Evolutionary conservation across 1,140 invertebrate genomes (phyloP), one percentile per base, ranked within the genome.

Genomic region (Pomacea maculata): DNA sequence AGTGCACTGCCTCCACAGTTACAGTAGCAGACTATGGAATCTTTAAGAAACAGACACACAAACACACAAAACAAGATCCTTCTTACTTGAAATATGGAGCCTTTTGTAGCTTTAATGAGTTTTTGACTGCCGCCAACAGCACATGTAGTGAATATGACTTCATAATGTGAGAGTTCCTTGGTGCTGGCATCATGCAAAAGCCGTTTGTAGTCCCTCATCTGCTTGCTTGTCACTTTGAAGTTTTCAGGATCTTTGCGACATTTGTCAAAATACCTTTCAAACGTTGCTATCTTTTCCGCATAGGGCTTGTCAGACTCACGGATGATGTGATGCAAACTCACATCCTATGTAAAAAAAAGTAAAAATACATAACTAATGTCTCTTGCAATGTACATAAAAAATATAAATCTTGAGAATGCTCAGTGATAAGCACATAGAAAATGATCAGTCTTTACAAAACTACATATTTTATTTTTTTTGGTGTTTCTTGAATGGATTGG

Each of bases 311-410:
- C 85, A 61, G 79, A 72, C 61, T 84, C 34, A 21, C 87, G 72
- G 45, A 88, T 88, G 0, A 86, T 64, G 71, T 85, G 83, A 80
- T 88, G 87, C 25, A 87, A 80, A 12, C 86, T 75, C 19, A 87
- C 71, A 55, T 80, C 61, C 61, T 78, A 25, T 14, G 34, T 6
- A 45, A 55, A 34, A 5, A 76, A 14, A 12, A 15, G 15, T 34
- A 52, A 19, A 54, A 54, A 6, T 54, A 52, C 1, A 45, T 52
- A 70, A 25, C 21, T 29, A 21, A 45, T 21, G 14, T 29, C 34
- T 70, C 68, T 70, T 67, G 65, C 25, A 19, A 25, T 67, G 7
- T 21, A 9, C 11, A 21, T 25, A 25, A 11, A 70, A 70, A 21
- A 45, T 45, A 70, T 25, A 70, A 70, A 70, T 19, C n/a, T 1